These are phyloP conservation scores for Clavelina lepadiformis DNA, from an alignment of 23 tunicate genomes.

Conservation along the genomic window DNA sequence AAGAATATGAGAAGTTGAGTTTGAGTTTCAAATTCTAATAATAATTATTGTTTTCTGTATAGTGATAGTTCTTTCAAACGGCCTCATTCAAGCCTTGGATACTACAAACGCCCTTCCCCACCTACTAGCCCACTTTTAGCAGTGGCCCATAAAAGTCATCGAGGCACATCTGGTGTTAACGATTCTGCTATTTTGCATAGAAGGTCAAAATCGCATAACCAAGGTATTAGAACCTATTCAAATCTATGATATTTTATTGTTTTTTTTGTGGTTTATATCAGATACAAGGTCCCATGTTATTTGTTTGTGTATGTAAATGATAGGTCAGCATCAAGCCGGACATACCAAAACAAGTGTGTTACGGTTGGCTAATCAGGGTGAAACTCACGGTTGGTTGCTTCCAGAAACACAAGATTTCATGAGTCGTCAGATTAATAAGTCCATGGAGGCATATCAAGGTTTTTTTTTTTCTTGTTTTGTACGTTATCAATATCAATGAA, in stretches of 20 bases:
- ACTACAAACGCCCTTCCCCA: slow-evolving; percentile 18
- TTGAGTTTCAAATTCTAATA: neutral
- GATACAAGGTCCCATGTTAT: neutral
- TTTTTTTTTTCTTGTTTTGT: neutral
- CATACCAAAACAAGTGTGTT: slow-evolving; percentile 59
- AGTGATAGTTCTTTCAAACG: neutral
- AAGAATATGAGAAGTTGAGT: neutral
- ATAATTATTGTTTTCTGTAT: neutral
- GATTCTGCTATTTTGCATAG: slow-evolving; percentile 26
- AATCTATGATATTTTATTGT: neutral
- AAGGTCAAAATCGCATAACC: neutral
- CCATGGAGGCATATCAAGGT: slow-evolving; percentile 68
- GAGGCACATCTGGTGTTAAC: slow-evolving; percentile 60
- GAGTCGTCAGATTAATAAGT: slow-evolving; percentile 37
- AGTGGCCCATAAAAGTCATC: slow-evolving; percentile 58
- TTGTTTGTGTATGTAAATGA: neutral
- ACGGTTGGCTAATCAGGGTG: slow-evolving; percentile 32
- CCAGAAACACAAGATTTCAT: slow-evolving; percentile 51
- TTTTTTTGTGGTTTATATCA: neutral
- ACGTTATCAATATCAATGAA: neutral
- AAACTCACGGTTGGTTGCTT: slow-evolving; percentile 58
- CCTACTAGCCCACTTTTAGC: neutral
- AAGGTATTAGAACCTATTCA: slow-evolving; percentile 1
- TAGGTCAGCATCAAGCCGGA: slow-evolving; percentile 30
- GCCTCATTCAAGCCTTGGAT: slow-evolving; percentile 37